Conservation (phyloP, 2,113 vertebrate genomes). For the Patagioenas fasciata region DNA sequence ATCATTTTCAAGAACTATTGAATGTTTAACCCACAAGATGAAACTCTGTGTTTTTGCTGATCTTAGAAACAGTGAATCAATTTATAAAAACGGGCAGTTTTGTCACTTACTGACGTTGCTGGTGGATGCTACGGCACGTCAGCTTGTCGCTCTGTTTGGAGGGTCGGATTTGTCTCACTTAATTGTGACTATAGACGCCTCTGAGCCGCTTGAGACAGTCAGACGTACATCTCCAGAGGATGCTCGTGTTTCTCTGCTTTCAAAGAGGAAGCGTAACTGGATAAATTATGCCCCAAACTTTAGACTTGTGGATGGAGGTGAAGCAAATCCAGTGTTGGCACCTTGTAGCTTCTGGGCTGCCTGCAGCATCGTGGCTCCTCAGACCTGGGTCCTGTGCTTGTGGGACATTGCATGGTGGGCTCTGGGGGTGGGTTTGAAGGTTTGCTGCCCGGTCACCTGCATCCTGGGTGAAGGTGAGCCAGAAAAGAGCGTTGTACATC, state of each 20-base stretch:
- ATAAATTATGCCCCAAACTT: not conserved
- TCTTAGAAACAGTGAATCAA: not conserved
- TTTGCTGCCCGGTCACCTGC: not conserved
- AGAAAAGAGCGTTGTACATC: not conserved
- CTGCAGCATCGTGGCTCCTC: not conserved
- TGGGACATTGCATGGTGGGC: rapidly evolving
- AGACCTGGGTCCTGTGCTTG: not conserved
- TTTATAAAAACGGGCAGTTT: not conserved
- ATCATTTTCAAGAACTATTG: not conserved
- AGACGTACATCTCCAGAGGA: not conserved
- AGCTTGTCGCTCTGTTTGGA: not conserved
- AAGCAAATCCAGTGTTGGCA: not conserved
- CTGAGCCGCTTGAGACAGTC: not conserved
- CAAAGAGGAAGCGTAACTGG: not conserved
- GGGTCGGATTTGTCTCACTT: not conserved
- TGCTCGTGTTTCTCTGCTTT: not conserved
- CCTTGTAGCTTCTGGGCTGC: not conserved
- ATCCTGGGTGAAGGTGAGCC: not conserved
- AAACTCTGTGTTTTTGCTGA: not conserved
- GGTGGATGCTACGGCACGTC: not conserved
- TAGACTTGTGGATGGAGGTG: not conserved
- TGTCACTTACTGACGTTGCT: not conserved
- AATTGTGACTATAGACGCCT: not conserved
- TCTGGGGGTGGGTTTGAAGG: not conserved
- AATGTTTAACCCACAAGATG: not conserved